Base-by-base conservation (phyloP, 2,113 vertebrate genomes). In the Chaetops frenatus region DNA sequence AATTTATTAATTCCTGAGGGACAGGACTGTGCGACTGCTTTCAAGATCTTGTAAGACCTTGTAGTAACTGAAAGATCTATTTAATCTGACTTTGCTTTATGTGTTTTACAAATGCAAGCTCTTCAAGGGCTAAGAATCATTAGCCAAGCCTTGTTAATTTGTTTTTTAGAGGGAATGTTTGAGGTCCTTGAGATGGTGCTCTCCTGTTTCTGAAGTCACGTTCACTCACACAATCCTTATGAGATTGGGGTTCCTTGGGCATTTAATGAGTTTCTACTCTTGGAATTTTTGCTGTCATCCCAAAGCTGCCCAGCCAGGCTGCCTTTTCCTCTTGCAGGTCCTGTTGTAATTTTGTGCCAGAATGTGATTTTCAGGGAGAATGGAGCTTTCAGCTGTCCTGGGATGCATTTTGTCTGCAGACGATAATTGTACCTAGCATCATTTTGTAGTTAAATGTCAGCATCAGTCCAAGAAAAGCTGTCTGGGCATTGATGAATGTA, bases 1-100 rank as follows among this genome's bases (percentile, higher is more conserved):
- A 96, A 77, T 73, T 51, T 13, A 45, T 69, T 33, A 58, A 81
- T 88, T 95, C 90, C 90, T 62, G 51, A 92, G 87, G 76, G 50
- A 77, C 6, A 76, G 74, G 86, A 79, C 66, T 72, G 20, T 38
- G 51, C 10, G 7, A 35, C 65, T 89, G 28, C 67, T 79, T 80
- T 92, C 81, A 94, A 85, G 83, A 93, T 94, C 91, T 81, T 67
- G 33, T 50, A 81, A 54, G 66, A 78, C 86, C 69, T 83, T 89
- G 64, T 83, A 80, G 77, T 91, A 94, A 92, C 66, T 62, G 81
- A 74, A 94, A 90, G 81, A 65, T 88, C 51, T 88, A 23, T 92
- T 91, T 86, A 61, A 92, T 92, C 45, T 93, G 86, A 54, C 53
- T 86, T 86, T 40, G 40, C 15, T 80, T 50, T 90, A 51, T 45